Evolutionary conservation across 2,797 vertebrate genomes (phyloP).

Genomic region (Columba guinea): DNA sequence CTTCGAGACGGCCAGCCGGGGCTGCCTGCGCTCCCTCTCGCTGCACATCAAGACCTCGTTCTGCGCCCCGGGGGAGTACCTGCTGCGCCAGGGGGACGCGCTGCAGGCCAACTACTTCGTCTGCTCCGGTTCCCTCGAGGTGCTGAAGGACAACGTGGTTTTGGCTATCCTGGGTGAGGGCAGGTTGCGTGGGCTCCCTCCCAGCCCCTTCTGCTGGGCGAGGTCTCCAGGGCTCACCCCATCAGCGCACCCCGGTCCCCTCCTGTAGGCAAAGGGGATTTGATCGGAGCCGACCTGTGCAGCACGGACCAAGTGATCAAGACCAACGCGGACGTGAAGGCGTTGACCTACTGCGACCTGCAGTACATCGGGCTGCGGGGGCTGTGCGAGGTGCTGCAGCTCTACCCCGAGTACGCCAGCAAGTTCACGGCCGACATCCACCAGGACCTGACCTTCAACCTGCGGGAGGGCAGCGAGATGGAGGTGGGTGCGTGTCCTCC

Average conservation of each 20-base stretch:
- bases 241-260: neutral
- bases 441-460: conserved; percentile 95
- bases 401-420: conserved; percentile 91
- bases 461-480: conserved; percentile 90
- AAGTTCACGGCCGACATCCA: conserved; percentile 89
- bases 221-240: rapidly evolving
- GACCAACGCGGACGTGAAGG: conserved; percentile 93
- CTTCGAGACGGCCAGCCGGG: conserved; percentile 90
- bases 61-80: conserved; percentile 93
- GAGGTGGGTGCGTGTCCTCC: conserved; percentile 78
- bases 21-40: conserved; percentile 93
- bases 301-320: conserved; percentile 88
- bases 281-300: conserved; percentile 91
- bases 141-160: conserved; percentile 90
- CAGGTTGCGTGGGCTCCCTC: neutral
- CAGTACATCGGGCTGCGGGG: conserved; percentile 90
- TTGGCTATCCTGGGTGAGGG: conserved; percentile 92
- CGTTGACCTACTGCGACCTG: conserved; percentile 94
- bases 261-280: conserved; percentile 90
- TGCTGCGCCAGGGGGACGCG: conserved; percentile 91
- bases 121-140: conserved; percentile 94
- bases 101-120: conserved; percentile 94
- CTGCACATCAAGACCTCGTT: conserved; percentile 96
- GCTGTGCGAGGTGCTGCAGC: conserved; percentile 87
- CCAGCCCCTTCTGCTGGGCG: neutral